phyloP scores from a whole-genome alignment of 2,113 vertebrate species.

The Ancistrus triradiatus region DNA sequence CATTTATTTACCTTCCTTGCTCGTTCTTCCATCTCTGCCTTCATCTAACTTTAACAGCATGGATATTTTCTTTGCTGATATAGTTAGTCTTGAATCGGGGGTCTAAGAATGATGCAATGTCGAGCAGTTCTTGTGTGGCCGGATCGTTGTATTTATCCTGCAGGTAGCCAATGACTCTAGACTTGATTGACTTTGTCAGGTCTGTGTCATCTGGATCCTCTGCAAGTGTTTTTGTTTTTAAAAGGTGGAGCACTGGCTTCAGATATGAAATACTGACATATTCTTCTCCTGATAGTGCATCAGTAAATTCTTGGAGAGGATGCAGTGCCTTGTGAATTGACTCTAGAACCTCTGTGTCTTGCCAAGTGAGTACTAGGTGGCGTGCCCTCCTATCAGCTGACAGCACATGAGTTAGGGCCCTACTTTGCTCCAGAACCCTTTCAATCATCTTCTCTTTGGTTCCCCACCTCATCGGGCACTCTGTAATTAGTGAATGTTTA shows the following conservation, averaged over 20 bases:
- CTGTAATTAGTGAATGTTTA: background rate
- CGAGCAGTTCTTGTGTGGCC: conserved; percentile 12
- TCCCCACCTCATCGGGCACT: background rate
- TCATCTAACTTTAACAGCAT: background rate
- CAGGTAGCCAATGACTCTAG: too few relatives aligned
- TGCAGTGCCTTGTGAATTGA: too few relatives aligned
- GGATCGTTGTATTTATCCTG: too few relatives aligned
- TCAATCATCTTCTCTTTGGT: conserved; percentile 5
- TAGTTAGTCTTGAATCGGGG: background rate
- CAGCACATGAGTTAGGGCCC: background rate
- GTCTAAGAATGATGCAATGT: conserved; percentile 5
- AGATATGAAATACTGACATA: background rate
- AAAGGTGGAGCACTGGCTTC: background rate
- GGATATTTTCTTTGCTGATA: background rate
- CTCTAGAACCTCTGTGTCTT: background rate
- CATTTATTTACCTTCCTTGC: background rate
- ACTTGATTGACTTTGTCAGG: too few relatives aligned
- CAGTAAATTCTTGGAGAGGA: too few relatives aligned
- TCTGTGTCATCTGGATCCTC: too few relatives aligned
- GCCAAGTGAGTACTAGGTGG: too few relatives aligned
- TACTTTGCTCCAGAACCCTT: too few relatives aligned
- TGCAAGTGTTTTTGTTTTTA: background rate
- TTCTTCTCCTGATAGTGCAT: too few relatives aligned
- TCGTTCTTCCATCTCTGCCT: too few relatives aligned
- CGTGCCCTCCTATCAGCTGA: background rate